phyloP scores from a whole-genome alignment of 2,888 invertebrate genomes.

The Lithodes maja region DNA sequence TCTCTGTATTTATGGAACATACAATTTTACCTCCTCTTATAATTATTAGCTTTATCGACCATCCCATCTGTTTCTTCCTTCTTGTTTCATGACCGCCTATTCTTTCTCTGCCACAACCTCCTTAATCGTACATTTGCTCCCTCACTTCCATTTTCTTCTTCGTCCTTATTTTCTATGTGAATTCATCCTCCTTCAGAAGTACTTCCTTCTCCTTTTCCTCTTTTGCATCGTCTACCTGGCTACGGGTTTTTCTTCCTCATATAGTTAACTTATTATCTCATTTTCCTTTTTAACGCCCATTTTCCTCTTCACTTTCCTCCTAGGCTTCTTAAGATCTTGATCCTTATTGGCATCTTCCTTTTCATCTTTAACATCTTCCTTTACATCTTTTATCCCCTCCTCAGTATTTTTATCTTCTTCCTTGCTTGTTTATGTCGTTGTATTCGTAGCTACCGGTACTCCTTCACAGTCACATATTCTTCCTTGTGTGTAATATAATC shows the following conservation, averaged over 20 bases:
- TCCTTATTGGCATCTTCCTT: background rate
- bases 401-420: background rate
- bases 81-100: too few relatives aligned
- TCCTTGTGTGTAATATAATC: background rate
- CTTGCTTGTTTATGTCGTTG: background rate
- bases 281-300: background rate
- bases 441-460: background rate
- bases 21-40: too few relatives aligned
- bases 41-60: too few relatives aligned
- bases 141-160: too few relatives aligned
- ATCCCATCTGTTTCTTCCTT: too few relatives aligned
- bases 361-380: background rate
- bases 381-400: background rate
- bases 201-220: background rate
- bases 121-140: too few relatives aligned
- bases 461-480: background rate
- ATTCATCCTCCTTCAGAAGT: too few relatives aligned
- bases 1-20: too few relatives aligned
- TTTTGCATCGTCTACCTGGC: background rate
- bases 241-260: background rate
- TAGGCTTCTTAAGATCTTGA: too few relatives aligned
- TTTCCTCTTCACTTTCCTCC: background rate
- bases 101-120: too few relatives aligned
- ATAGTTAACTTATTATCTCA: background rate
- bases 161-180: too few relatives aligned